Base-by-base conservation (phyloP, 2,888 invertebrate genomes). In the Atrina japonica region DNA sequence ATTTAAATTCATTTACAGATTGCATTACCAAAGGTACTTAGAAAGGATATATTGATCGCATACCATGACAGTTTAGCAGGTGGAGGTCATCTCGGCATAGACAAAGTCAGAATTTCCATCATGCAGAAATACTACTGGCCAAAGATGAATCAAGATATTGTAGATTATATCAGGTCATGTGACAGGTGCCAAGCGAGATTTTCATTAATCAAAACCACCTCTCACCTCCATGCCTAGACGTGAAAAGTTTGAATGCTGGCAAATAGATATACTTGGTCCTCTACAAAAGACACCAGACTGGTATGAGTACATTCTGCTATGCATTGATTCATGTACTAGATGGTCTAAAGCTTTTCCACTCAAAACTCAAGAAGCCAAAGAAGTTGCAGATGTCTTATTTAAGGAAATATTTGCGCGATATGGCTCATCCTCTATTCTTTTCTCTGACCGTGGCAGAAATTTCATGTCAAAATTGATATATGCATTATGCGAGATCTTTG, bases 291-390 rank as follows among this genome's bases (percentile, higher is more conserved):
- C 60, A 5, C 23, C 47, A 45, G 63, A 77, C n/a, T 73, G 95
- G 95, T 91, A 96, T 95, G 88, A 96, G 93, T 91, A 76, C 59
- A 64, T 74, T 30, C 59, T 76, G 3, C 59, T 78, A n/a, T 47
- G 68, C 18, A 70, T 73, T 7, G 75, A 79, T 30, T 60, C 66
- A 16, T 75, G 61, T 30, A 50, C 72, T n/a, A 23, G 66, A 14
- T 81, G 79, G 75, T 23, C 68, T 52, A 79, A 81, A 65, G 75
- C 73, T 7, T 75, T 79, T 53, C 61, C 75, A 16, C 43, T 72
- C 27, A 63, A 60, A 14, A 63, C 73, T 6, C 75, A 73, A 23
- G 67, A 66, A 29, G 72, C 70, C 3, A 29, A 29, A 18, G 73
- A 73, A 40, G 58, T 71, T 16, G 73, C 70, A 16, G 23, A 59